Conservation (phyloP, 2,888 invertebrate genomes). For the Theretra japonica region DNA sequence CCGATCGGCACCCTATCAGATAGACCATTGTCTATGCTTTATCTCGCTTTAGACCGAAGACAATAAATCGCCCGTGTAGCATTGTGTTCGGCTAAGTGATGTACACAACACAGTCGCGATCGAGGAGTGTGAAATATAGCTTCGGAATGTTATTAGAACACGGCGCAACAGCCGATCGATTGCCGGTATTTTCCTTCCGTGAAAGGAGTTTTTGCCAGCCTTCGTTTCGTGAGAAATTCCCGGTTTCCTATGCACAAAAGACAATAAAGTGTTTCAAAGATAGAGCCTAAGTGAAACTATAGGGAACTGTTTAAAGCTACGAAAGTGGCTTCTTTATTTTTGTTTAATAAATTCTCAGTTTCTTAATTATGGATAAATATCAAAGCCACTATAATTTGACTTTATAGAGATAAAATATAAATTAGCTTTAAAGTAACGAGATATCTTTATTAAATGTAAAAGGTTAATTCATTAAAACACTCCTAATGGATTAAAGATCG, state of each 20-base stretch:
- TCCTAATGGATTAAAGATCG: not conserved
- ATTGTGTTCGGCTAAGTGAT: constrained; percentile 62
- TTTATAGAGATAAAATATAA: constrained; percentile 14
- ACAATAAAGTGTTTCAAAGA: constrained; percentile 16
- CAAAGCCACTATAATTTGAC: not conserved
- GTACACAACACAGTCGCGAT: constrained; percentile 60
- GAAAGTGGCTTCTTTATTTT: not conserved
- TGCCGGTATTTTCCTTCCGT: constrained; percentile 22
- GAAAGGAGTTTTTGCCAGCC: constrained; percentile 17
- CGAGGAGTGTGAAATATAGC: constrained; percentile 68
- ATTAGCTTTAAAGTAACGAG: not conserved
- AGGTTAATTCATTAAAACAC: not conserved
- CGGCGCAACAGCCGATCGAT: constrained; percentile 67
- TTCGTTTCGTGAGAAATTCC: constrained; percentile 10
- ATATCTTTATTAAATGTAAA: not conserved
- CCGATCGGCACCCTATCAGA: constrained; percentile 68
- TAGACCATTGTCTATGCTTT: constrained; percentile 79
- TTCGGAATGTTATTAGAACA: constrained; percentile 78
- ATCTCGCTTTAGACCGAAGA: constrained; percentile 68
- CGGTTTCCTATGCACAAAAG: constrained; percentile 23
- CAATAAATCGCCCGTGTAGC: constrained; percentile 80
- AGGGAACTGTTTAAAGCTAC: not conserved
- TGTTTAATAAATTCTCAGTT: not conserved
- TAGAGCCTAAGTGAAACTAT: constrained; percentile 6
- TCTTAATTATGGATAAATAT: not conserved